A percentile compares a stretch with the other conserved stretches of the same genome.
These are phyloP conservation scores for Drosophila virilis DNA, from an alignment of 1,140 invertebrate genomes.

Conservation along the genomic window DNA sequence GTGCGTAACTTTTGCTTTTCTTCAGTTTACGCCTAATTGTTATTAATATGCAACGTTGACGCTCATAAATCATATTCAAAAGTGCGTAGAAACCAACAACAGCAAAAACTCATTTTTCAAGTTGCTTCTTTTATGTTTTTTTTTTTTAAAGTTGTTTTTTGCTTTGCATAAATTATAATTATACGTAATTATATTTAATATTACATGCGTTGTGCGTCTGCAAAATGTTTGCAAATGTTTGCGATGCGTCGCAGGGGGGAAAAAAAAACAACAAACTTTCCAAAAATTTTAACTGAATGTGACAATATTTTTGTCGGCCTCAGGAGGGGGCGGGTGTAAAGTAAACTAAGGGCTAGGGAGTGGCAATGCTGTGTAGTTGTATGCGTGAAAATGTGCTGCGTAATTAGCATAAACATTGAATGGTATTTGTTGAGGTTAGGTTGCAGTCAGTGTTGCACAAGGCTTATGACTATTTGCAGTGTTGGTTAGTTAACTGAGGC, in stretches of 20 bases:
- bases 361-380: not conserved
- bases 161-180: constrained; percentile 71
- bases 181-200: constrained; percentile 40
- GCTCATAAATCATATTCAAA: constrained; percentile 68
- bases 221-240: constrained; percentile 60
- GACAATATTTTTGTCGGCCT: constrained; percentile 21
- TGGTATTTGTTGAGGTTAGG: constrained; percentile 24
- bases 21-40: constrained; percentile 54
- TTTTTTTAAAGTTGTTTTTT: constrained; percentile 37
- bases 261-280: constrained; percentile 55
- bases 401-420: constrained; percentile 23
- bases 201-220: constrained; percentile 14
- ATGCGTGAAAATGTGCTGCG: constrained; percentile 32
- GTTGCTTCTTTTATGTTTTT: constrained; percentile 21
- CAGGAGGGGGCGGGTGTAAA: not conserved
- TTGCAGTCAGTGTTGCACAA: not conserved
- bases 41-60: constrained; percentile 76
- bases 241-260: constrained; percentile 8
- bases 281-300: constrained; percentile 36
- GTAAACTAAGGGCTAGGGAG: not conserved
- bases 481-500: not conserved
- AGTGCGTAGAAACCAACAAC: constrained; percentile 68
- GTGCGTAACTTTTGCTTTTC: constrained; percentile 69
- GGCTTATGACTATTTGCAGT: not conserved
- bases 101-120: constrained; percentile 20